Evolutionary conservation across 2,888 invertebrate species (phyloP).

Genomic region (Callyntrura guangdongensis): DNA sequence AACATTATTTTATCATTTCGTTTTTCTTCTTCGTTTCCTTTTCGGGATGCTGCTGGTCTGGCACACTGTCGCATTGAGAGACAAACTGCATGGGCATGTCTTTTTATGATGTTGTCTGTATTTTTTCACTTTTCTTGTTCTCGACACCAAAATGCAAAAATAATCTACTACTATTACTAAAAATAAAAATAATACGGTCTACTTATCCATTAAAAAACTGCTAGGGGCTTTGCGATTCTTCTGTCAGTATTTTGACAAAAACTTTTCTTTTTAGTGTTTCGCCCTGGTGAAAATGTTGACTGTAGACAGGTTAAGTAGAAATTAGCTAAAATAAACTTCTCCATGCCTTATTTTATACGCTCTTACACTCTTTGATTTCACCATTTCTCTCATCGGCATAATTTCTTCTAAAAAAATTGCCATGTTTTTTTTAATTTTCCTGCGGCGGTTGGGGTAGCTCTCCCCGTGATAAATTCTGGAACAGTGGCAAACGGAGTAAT

Average conservation of each 20-base stretch:
- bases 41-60: neutral
- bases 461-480: neutral
- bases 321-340: neutral
- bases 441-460: neutral
- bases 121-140: slow-evolving; percentile 33
- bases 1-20: neutral
- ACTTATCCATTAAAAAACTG: no score
- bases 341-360: no score
- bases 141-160: slow-evolving; percentile 37
- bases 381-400: neutral
- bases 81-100: slow-evolving; percentile 41
- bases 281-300: neutral
- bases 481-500: neutral
- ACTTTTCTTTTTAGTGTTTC: neutral
- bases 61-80: slow-evolving; percentile 43
- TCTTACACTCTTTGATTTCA: no score
- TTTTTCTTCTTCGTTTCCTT: neutral
- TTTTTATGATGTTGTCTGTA: slow-evolving; percentile 40
- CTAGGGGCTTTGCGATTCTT: no score
- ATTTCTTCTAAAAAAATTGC: neutral
- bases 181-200: no score
- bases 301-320: slow-evolving; percentile 24
- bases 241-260: no score
- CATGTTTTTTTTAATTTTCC: neutral
- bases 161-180: neutral